Evolutionary conservation across 2,888 invertebrate species (phyloP), one percentile per base, ranked within the genome.

Genomic region (Synergus gifuensis): DNA sequence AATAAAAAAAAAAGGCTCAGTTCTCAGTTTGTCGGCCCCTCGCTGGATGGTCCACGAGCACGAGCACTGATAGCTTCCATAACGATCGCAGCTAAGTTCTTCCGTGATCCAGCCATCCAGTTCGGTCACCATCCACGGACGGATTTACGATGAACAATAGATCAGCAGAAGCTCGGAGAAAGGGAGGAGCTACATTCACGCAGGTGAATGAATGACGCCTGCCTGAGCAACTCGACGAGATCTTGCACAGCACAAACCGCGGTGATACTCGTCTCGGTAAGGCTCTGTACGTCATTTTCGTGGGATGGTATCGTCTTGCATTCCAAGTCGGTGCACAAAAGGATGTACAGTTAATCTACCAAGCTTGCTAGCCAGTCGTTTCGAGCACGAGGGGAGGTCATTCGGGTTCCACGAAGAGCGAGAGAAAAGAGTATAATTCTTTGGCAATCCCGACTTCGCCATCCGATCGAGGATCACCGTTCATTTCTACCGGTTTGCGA

Each of bases 331-430:
- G 86, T 85, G 87, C 88, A 87, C 87, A 89, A 88, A 88, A 87
- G 90, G 88, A 89, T 89, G 87, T 90, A 91, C 90, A 91, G 91
- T 91, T 91, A 90, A 87, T 86, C 85, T 84, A 85, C 84, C 80
- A 77, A 82, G 83, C 86, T 85, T 82, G 86, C 85, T 87, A 81
- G 85, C 85, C 85, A 80, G 86, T 85, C 84, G 86, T 85, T 85
- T 84, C 85, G 83, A 81, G 80, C 60, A 79, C 79, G 79, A 83
- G 88, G 87, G 83, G 88, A 90, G 89, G 88, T 89, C 90, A 89
- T 85, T 86, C 83, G 80, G 85, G 86, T 90, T 90, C 89, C 85
- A 79, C 83, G 88, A 90, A 87, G 58, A 58, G 9, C 18, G 18
- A 18, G 18, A 58, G 11, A 58, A 49, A 58, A 58, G 58, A 58